phyloP scores from a whole-genome alignment of 1,140 invertebrate species.

The Plectus sambesii region DNA sequence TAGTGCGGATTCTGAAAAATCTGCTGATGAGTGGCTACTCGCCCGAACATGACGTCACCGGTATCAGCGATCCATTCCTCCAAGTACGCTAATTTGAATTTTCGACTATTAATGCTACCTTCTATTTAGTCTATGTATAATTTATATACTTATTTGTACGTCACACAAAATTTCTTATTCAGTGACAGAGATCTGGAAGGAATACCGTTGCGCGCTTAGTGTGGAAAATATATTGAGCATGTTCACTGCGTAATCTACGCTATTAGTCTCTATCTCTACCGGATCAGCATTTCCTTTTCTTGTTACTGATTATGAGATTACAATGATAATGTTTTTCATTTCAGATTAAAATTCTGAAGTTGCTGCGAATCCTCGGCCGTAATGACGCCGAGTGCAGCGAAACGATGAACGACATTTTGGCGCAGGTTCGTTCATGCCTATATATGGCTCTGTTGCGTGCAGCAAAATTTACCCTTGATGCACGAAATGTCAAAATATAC shows the following conservation, averaged over 20 bases:
- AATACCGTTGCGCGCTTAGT: neutral
- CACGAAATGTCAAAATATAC: neutral
- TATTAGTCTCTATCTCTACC: no score
- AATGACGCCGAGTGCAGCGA: slow-evolving; percentile 93
- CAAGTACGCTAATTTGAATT: slow-evolving; percentile 58
- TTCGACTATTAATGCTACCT: neutral
- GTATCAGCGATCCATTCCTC: slow-evolving; percentile 95
- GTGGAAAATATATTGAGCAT: no score
- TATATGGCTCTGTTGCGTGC: no score
- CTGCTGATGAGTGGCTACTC: slow-evolving; percentile 95
- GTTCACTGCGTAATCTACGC: no score
- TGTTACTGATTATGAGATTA: slow-evolving; percentile 5
- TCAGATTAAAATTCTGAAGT: slow-evolving; percentile 85
- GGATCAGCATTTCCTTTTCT: no score
- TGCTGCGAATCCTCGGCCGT: slow-evolving; percentile 81
- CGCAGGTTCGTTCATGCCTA: slow-evolving; percentile 58
- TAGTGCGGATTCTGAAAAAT: slow-evolving; percentile 95
- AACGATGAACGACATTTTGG: slow-evolving; percentile 98
- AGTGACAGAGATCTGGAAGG: neutral
- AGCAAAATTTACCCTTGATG: no score
- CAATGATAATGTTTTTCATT: slow-evolving; percentile 27
- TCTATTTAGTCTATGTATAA: neutral
- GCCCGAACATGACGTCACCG: slow-evolving; percentile 98
- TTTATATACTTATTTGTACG: neutral
- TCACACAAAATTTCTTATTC: neutral